These are phyloP conservation scores for Athene cunicularia DNA, from an alignment of 2,113 vertebrate genomes.

Conservation along the genomic window DNA sequence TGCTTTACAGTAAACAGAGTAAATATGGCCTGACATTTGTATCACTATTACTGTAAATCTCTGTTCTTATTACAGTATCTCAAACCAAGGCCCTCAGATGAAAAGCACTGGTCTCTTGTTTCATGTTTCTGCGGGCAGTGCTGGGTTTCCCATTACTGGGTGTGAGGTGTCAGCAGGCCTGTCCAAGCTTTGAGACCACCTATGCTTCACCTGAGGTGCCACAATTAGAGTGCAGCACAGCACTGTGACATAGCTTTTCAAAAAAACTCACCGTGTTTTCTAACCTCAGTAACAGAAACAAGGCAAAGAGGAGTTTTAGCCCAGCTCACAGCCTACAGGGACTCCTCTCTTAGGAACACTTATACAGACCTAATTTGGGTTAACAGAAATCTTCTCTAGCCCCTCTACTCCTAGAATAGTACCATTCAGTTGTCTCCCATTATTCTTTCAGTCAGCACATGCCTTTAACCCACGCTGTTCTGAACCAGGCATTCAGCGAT, in stretches of 20 bases:
- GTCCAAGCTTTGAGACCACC: neutral
- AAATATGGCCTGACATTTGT: neutral
- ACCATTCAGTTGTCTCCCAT: neutral
- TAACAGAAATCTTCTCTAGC: neutral
- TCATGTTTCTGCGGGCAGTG: fast-evolving
- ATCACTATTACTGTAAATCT: neutral
- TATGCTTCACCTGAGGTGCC: neutral
- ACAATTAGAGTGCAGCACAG: fast-evolving
- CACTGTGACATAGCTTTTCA: fast-evolving
- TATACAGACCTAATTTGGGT: neutral
- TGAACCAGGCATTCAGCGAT: neutral
- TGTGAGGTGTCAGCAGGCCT: neutral
- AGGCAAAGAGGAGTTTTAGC: neutral
- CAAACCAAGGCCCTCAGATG: neutral
- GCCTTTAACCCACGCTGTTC: neutral
- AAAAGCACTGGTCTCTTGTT: neutral
- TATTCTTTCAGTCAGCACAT: neutral
- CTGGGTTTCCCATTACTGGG: neutral
- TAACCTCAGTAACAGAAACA: neutral
- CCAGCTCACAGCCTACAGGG: neutral
- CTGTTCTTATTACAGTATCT: neutral
- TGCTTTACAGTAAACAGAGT: neutral
- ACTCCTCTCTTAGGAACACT: neutral
- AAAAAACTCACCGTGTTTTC: neutral
- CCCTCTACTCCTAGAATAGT: neutral